Percentiles rank a stretch among this genome's conserved stretches.
Evolutionary conservation across 2,113 vertebrate genomes (phyloP).

Genomic region (Nymphicus hollandicus): DNA sequence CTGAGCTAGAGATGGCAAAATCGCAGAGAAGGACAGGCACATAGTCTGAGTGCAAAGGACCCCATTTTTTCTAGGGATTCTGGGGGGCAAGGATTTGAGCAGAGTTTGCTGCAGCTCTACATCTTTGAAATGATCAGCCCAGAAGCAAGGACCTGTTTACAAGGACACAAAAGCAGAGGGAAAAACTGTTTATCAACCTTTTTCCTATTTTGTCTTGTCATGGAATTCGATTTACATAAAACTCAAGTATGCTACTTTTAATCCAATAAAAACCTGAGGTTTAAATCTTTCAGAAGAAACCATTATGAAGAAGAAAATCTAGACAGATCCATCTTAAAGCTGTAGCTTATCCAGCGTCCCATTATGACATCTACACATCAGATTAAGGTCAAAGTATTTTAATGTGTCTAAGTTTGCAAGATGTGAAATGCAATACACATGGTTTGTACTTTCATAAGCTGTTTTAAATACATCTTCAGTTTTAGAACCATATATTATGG

Average conservation of each 20-base stretch:
- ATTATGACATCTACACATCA: fast-evolving
- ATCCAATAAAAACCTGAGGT: background rate
- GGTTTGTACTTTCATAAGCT: background rate
- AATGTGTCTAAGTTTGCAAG: background rate
- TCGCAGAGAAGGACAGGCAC: background rate
- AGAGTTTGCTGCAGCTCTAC: background rate
- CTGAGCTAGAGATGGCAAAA: background rate
- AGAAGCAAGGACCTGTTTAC: background rate
- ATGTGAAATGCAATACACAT: background rate
- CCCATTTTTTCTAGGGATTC: background rate
- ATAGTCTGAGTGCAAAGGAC: background rate
- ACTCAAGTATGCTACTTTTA: background rate
- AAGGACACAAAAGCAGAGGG: background rate
- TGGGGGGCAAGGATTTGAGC: background rate
- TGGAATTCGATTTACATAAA: background rate
- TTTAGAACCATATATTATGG: background rate
- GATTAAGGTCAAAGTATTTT: background rate
- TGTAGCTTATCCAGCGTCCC: background rate
- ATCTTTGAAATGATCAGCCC: background rate
- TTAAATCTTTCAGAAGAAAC: background rate
- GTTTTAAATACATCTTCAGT: background rate
- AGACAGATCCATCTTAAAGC: background rate
- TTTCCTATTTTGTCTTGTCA: background rate
- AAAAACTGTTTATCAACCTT: background rate
- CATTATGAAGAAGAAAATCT: background rate